Evolutionary conservation across 2,113 vertebrate species (phyloP), one percentile per base, ranked within the genome.

Genomic region (Clinocottus analis): DNA sequence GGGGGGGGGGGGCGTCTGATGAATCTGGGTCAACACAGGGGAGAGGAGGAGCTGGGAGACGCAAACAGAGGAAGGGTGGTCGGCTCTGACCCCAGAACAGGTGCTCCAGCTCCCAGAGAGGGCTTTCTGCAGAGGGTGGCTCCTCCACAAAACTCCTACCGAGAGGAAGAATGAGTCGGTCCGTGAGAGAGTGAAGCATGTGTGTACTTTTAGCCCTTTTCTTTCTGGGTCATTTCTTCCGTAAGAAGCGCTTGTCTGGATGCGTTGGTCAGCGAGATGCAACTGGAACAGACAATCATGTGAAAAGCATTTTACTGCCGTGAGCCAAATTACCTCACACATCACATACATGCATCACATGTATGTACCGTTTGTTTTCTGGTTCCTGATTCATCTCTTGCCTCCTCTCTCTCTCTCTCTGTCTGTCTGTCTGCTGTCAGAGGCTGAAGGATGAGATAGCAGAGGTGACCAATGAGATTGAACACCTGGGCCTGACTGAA

Each of bases 401-500:
- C 37, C 62, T 17, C n/a, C 12, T 10, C 49, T 7, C 17, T 33
- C 25, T 27, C 13, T 60, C 11, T 80, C 43, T 33, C 4, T 58
- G n/a, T n/a, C n/a, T n/a, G n/a, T n/a, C 45, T 47, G 53, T 85
- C 72, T 79, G 56, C 75, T 73, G 84, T 61, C 85, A 99, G 98
- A 95, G 96, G 72, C 95, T 99, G 87, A 99, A 98, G 93, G 96
- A 99, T 96, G 98, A 99, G 96, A 99, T 99, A 94, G 96, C 97
- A 92, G 98, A 99, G 74, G 98, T 99, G 76, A 97, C 97, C 37
- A 97, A 93, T 93, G 98, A 99, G 91, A 99, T 99, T n/a, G 98
- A 99, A 89, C 97, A 90, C 94, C 95, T 99, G 92, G 98, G 97
- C 7, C 96, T 96, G 90, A 96, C 96, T 19, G 97, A 99, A 91